Evolutionary conservation across 2,888 invertebrate species (phyloP).

Genomic region (Microctonus aethiopoides): DNA sequence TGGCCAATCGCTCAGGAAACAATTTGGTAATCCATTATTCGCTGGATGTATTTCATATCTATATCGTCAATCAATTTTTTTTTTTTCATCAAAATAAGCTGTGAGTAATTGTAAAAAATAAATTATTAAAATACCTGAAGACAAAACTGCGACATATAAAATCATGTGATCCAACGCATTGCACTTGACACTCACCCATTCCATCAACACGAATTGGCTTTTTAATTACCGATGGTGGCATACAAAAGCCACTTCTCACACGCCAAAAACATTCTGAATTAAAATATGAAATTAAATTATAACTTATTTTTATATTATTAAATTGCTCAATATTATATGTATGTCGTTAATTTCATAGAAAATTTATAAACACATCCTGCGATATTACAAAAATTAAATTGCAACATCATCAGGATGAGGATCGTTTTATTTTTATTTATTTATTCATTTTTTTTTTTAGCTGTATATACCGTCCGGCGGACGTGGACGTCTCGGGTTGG

Average conservation of each 20-base stretch:
- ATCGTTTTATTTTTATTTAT: background rate
- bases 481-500: conserved; percentile 29
- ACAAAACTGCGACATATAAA: conserved; percentile 87
- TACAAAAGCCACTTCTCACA: conserved; percentile 78
- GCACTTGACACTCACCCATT: conserved; percentile 83
- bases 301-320: background rate
- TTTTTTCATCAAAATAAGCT: background rate
- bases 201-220: conserved; percentile 75
- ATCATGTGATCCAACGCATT: conserved; percentile 77
- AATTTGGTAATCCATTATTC: conserved; percentile 71
- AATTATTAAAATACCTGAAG: conserved; percentile 70
- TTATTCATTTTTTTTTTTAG: background rate
- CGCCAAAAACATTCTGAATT: conserved; percentile 84
- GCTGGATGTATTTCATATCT: conserved; percentile 73
- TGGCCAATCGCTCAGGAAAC: conserved; percentile 81
- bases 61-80: conserved; percentile 18
- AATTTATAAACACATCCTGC: conserved; percentile 10
- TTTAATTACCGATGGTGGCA: conserved; percentile 74
- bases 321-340: conserved; percentile 3
- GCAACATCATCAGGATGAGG: background rate
- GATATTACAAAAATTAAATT: conserved; percentile 11
- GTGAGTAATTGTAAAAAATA: conserved; percentile 3
- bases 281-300: background rate
- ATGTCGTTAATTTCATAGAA: background rate
- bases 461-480: conserved; percentile 49